Evolutionary conservation across 2,797 vertebrate genomes (phyloP).

Genomic region (Carduelis carduelis): DNA sequence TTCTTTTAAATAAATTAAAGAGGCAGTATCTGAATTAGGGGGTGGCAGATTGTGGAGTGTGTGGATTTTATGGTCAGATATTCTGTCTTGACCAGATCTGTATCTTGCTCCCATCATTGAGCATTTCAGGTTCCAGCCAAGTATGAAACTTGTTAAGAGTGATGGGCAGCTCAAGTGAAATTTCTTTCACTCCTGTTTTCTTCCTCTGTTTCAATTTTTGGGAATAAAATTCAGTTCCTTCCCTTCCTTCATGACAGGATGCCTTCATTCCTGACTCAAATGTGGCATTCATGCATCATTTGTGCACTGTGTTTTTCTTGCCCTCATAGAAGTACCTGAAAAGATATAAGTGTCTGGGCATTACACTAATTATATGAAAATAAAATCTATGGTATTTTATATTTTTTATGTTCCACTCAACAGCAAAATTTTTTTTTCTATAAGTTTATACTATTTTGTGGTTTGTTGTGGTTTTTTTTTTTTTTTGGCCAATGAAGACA

Average conservation of each 20-base stretch:
- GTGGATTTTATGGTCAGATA: neutral
- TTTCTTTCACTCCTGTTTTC: neutral
- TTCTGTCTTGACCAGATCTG: neutral
- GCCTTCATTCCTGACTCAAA: neutral
- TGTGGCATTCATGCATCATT: accelerated
- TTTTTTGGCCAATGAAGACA: neutral
- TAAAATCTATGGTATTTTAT: neutral
- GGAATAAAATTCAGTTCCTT: neutral
- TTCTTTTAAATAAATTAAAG: neutral
- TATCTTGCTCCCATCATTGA: neutral
- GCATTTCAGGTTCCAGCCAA: neutral
- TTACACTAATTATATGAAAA: neutral
- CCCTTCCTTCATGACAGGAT: neutral
- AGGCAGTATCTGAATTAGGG: neutral
- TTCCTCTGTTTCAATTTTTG: neutral
- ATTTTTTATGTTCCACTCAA: neutral
- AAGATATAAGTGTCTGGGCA: neutral
- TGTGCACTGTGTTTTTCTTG: accelerated
- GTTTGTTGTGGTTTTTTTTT: no score
- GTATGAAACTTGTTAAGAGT: neutral
- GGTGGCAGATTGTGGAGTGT: neutral
- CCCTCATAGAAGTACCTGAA: neutral
- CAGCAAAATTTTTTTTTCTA: neutral
- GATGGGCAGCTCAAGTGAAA: neutral
- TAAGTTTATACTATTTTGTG: neutral